phyloP scores from a whole-genome alignment of 2,113 vertebrate species.

The Cranoglanis bouderius region DNA sequence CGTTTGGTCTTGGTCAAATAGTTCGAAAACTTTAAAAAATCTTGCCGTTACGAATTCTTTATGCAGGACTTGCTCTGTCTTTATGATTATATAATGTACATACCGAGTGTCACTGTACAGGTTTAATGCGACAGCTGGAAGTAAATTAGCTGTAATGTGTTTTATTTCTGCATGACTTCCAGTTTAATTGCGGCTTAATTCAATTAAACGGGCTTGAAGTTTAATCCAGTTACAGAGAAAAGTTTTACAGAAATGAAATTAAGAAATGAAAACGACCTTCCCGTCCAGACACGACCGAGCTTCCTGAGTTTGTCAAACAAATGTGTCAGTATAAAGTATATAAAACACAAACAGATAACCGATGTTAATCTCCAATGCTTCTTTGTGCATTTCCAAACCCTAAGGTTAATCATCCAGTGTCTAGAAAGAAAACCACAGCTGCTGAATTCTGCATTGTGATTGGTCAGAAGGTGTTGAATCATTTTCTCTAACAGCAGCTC shows the following conservation, averaged over 20 bases:
- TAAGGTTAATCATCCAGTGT: not conserved
- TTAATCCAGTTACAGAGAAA: not conserved
- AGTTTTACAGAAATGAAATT: not conserved
- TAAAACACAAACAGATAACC: not conserved
- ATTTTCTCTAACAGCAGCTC: too few species aligned
- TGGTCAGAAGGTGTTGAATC: not conserved
- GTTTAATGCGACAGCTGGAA: constrained; percentile 4
- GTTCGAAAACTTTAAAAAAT: not conserved
- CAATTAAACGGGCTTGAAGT: not conserved
- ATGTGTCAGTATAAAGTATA: not conserved
- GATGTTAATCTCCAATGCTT: not conserved
- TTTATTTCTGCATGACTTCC: not conserved
- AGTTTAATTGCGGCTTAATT: not conserved
- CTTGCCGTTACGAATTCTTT: not conserved
- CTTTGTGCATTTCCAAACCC: not conserved
- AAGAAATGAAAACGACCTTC: not conserved
- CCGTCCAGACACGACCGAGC: not conserved
- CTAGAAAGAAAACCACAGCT: not conserved
- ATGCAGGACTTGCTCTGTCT: not conserved
- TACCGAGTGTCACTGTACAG: not conserved
- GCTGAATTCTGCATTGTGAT: not conserved
- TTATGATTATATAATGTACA: not conserved
- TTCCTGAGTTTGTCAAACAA: not conserved
- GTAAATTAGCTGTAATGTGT: constrained; percentile 6
- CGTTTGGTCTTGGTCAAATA: not conserved